A percentile compares a stretch with the other conserved stretches of the same genome.
phyloP scores from a whole-genome alignment of 2,797 vertebrate species.

The Coendou prehensilis region DNA sequence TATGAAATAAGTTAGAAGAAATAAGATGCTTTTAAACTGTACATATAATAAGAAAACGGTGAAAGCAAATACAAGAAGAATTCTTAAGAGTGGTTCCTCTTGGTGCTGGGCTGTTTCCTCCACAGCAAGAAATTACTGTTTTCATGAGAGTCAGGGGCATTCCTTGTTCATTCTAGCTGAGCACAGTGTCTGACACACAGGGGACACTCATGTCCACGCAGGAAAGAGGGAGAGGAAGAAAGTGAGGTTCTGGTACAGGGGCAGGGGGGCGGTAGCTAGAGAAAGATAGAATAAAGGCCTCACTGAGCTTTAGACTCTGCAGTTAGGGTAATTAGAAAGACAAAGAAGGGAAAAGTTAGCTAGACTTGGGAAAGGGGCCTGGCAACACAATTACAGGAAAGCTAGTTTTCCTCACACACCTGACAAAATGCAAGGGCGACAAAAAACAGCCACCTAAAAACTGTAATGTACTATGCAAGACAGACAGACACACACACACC shows the following conservation, averaged over 20 bases:
- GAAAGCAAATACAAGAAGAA: neutral
- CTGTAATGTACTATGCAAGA: neutral
- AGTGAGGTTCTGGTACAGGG: neutral
- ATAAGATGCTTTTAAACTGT: neutral
- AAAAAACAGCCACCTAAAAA: neutral
- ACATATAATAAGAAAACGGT: neutral
- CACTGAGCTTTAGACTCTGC: neutral
- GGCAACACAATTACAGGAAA: neutral
- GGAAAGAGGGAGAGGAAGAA: neutral
- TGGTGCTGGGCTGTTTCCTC: neutral
- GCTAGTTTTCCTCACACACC: too few relatives aligned
- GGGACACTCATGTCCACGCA: neutral
- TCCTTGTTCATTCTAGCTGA: neutral
- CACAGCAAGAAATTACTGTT: neutral
- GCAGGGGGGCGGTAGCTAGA: neutral
- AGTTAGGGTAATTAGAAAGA: neutral
- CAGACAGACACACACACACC: neutral
- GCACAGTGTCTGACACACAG: neutral
- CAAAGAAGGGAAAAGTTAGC: neutral
- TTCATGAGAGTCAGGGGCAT: neutral
- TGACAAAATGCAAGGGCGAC: neutral
- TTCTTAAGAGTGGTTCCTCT: neutral
- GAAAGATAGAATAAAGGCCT: neutral
- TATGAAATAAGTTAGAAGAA: constrained; percentile 46
- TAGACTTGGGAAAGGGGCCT: neutral